Base-by-base conservation (phyloP, 2,888 invertebrate species). In the Coremacera marginata region DNA sequence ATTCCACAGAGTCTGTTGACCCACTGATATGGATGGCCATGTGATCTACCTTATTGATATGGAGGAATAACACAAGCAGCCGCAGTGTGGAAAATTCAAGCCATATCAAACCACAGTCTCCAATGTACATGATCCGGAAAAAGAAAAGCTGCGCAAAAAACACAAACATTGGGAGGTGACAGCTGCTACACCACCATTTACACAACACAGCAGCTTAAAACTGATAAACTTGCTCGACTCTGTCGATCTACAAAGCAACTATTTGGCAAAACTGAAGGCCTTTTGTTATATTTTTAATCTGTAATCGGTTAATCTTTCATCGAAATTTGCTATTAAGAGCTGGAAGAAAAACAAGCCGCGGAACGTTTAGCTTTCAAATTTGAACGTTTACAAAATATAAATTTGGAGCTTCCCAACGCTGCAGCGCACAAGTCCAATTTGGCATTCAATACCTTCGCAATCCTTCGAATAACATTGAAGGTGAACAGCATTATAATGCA, bases 171-270 rank as follows among this genome's bases (percentile, higher is more conserved):
- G 89, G 89, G 89, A 89, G 78, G 79, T 84, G 9, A 89, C 89
- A 2, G 89, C 89, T 2, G 89, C 89, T 0, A 89, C 89, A 9
- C 89, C 89, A 14, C 89, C 89, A 11, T 83, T 84, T 0, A 86
- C 89, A 67, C 85, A 85, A 52, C 84, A 89, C 79, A 84, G 82
- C 11, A 84, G 82, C 16, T 78, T 84, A 0, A 84, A 89, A 73
- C 51, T 89, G 65, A 80, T 89, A 44, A 81, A 86, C 2, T 76
- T 89, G 34, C 83, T 85, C 4, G 89, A 89, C 80, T 89, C 89
- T 0, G 86, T 89, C 0, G 84, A 84, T 60, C 80, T 89, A 55
- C 89, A 89, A 72, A 74, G 82, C 3, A 83, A 82, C 49, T 89
- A 88, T 78, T 81, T 87, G 79, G 79, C 81, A n/a, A 84, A 83